Base-by-base conservation (phyloP, 2,797 vertebrate species). In the Anniella stebbinsi region DNA sequence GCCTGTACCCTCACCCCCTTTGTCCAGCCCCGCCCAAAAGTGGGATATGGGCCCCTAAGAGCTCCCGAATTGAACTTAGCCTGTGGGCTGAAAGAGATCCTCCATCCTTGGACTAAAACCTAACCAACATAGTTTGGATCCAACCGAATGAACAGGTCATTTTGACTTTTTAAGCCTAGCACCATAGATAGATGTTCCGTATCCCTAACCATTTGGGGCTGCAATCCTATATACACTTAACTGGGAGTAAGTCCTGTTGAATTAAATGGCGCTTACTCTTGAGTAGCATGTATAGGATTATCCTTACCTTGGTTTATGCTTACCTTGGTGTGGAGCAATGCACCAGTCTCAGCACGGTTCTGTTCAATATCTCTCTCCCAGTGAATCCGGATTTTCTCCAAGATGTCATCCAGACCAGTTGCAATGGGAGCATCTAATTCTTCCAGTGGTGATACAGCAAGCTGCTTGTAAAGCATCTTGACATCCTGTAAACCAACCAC, bases 341-440 rank as follows among this genome's bases (percentile, higher is more conserved):
- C 95, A 90, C 98, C 98, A 0, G 98, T 96, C 93, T 99, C 98
- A 0, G 96, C 95, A 10, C 97, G 97, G 91, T 98, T 99, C 97
- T 97, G 98, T 95, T 99, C 98, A 0, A 98, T 98, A 76, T 98
- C 97, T 94, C 97, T 98, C 95, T 99, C 98, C 99, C 98, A 99
- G 94, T 98, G 98, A 94, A 97, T 97, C 94, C 98, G 95, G 93
- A 99, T 99, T 77, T 97, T 97, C 94, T 97, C 97, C 91, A 99
- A 96, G 94, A 99, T 98, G 93, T 98, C 98, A 12, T 99, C 98
- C 95, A 99, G 97, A 89, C 98, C 98, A 73, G 97, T 98, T 93
- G 98, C 97, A 69, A 98, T 95, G 48, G 98, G 98, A 67, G 97
- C 96, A 13, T 98, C 98, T 0, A 97, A 96, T 87, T 98, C 97